These are phyloP conservation scores for Polydrusus tereticollis DNA, from an alignment of 2,888 invertebrate genomes.

Conservation along the genomic window DNA sequence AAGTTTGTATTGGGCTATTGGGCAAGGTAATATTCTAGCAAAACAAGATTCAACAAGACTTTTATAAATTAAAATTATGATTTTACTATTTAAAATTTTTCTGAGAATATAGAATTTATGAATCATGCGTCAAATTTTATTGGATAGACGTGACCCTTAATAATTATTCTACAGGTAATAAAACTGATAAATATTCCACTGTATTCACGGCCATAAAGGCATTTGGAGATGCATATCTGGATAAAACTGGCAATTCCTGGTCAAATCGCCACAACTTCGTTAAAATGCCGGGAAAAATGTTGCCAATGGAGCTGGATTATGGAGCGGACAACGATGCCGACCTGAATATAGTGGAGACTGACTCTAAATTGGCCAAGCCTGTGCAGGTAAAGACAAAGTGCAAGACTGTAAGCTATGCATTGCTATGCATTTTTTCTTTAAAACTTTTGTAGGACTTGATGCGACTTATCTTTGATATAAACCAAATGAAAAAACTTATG, in stretches of 20 bases:
- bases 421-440: too few relatives aligned
- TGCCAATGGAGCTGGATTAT: slow-evolving; percentile 92
- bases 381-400: slow-evolving; percentile 74
- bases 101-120: too few relatives aligned
- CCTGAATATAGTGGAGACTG: slow-evolving; percentile 66
- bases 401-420: too few relatives aligned
- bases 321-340: slow-evolving; percentile 67
- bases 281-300: slow-evolving; percentile 77
- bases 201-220: slow-evolving; percentile 72
- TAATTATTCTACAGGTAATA: slow-evolving; percentile 50
- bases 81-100: too few relatives aligned
- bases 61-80: too few relatives aligned
- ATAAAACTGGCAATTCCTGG: slow-evolving; percentile 91
- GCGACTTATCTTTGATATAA: slow-evolving; percentile 89
- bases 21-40: too few relatives aligned
- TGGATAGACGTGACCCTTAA: neutral
- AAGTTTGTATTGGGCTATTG: too few relatives aligned
- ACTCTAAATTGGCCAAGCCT: slow-evolving; percentile 79
- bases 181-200: slow-evolving; percentile 54
- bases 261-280: slow-evolving; percentile 74
- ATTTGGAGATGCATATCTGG: slow-evolving; percentile 73
- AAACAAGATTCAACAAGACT: too few relatives aligned
- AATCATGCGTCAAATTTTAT: too few relatives aligned
- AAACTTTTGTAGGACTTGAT: slow-evolving; percentile 72
- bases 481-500: slow-evolving; percentile 92